A percentile compares a stretch with the other conserved stretches of the same genome.
Evolutionary conservation across 2,888 invertebrate species (phyloP).

Genomic region (Gonocerus acuteangulatus): DNA sequence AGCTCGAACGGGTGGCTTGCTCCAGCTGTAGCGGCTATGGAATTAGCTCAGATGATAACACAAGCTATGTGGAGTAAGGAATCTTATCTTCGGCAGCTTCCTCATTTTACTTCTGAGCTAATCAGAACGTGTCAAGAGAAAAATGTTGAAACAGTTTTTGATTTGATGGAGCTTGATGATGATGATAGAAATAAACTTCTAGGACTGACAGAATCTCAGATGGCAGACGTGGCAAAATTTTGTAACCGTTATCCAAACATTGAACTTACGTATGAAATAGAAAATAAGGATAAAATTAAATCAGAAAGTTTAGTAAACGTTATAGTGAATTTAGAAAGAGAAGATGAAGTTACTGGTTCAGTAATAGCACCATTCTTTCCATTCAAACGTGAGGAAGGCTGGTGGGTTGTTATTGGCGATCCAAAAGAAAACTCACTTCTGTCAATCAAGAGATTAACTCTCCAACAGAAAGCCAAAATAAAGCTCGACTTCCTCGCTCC

Average conservation of each 20-base stretch:
- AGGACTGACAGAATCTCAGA: constrained; percentile 75
- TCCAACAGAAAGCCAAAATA: constrained; percentile 85
- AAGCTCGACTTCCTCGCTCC: constrained; percentile 91
- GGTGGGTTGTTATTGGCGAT: constrained; percentile 99
- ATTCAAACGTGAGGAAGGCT: constrained; percentile 86
- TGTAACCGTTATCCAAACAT: constrained; percentile 99
- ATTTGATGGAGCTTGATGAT: constrained; percentile 92
- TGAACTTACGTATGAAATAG: constrained; percentile 56
- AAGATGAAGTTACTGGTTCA: constrained; percentile 93
- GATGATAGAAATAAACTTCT: constrained; percentile 68
- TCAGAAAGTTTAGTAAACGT: constrained; percentile 84
- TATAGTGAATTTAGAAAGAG: constrained; percentile 84
- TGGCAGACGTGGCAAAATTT: constrained; percentile 97
- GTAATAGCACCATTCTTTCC: constrained; percentile 98
- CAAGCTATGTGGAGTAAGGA: constrained; percentile 99
- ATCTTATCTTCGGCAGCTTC: constrained; percentile 91
- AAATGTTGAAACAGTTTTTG: constrained; percentile 86
- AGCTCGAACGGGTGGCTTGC: constrained; percentile 96
- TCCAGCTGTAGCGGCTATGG: constrained; percentile 98
- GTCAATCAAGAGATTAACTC: constrained; percentile 91
- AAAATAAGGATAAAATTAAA: constrained; percentile 65
- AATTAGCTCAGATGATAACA: constrained; percentile 98
- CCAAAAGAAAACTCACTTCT: constrained; percentile 87
- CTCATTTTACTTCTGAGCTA: constrained; percentile 84
- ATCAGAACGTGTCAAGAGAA: constrained; percentile 87